A percentile compares a stretch with the other conserved stretches of the same genome.
These are phyloP conservation scores for Drosophila virilis DNA, from an alignment of 1,140 invertebrate species.

Conservation along the genomic window DNA sequence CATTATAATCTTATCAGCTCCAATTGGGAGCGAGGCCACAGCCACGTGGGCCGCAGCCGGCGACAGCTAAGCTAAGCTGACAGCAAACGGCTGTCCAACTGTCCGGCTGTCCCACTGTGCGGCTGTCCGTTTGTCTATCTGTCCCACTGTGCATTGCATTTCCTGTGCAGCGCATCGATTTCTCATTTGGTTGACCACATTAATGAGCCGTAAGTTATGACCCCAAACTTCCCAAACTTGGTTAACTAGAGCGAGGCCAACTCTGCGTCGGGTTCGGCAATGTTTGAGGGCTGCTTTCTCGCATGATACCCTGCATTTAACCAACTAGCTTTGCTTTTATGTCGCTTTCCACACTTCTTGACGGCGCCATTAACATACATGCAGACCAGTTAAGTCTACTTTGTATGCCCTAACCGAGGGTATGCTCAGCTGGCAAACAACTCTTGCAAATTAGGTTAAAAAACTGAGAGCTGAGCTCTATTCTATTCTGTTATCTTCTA, in stretches of 20 bases:
- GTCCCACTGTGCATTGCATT: slow-evolving; percentile 23
- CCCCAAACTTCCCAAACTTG: slow-evolving; percentile 66
- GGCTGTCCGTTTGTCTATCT: background rate
- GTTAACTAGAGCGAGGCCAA: slow-evolving; percentile 60
- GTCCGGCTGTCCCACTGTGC: background rate
- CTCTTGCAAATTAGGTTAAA: too few relatives aligned
- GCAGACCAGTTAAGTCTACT: slow-evolving; percentile 2
- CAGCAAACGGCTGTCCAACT: slow-evolving; percentile 17
- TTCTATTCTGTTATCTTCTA: too few relatives aligned
- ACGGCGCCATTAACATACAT: slow-evolving; percentile 44
- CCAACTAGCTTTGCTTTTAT: slow-evolving; percentile 18
- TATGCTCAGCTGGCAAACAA: too few relatives aligned
- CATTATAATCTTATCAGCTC: slow-evolving; percentile 45
- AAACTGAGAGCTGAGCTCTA: too few relatives aligned
- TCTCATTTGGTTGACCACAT: slow-evolving; percentile 65
- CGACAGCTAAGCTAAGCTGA: slow-evolving; percentile 16
- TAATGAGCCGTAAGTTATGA: slow-evolving; percentile 71
- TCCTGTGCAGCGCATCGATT: slow-evolving; percentile 55
- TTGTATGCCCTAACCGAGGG: background rate
- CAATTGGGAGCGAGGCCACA: slow-evolving; percentile 39
- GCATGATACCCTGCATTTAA: background rate
- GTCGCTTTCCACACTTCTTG: slow-evolving; percentile 43
- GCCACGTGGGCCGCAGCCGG: slow-evolving; percentile 25
- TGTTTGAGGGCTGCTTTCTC: background rate
- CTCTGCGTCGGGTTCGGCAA: too few relatives aligned